Base-by-base conservation (phyloP, 2,797 vertebrate genomes). In the Diplodus puntazzo region DNA sequence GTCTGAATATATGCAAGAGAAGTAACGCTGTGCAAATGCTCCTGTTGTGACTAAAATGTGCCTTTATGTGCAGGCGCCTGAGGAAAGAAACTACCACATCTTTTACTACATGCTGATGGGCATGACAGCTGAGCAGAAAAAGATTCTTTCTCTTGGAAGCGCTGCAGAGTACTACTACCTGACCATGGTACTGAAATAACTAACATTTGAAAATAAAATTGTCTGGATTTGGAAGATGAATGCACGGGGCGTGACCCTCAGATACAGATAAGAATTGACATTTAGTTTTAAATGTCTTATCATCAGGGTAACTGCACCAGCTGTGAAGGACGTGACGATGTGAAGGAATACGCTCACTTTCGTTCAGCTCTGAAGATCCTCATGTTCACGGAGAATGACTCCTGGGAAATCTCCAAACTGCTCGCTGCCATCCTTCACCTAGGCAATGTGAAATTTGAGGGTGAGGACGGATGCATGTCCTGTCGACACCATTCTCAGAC, bases 31-130 rank as follows among this genome's bases (percentile, higher is more conserved):
- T 3, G 11, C 14, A 20, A 27, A 21, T 78, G 13, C 69, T 23
- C 2, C 42, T 39, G 25, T 54, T 21, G 9, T 70, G 55, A 87
- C 63, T 3, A 59, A 54, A 6, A 1, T 27, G 7, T 54, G 5
- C 6, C 74, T 78, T 53, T 16, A n/a, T 64, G 13, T 75, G 17
- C 91, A 99, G 98, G 96, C 97, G 18, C 81, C 92, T 0, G 96
- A 97, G 50, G 98, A 99, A 74, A 96, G 98, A 59, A 99, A 99
- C 92, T 99, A 99, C 90, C 98, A 99, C 86, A 96, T 99, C 83
- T 99, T 99, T 90, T 99, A 99, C 81, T 97, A 95, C 93, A 97
- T 99, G 97, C 88, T 99, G 87, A 93, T 97, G 95, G 98, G 98
- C 2, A 97, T 99, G 98, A 72, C 95, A 21, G 83, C 87, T 0